These are phyloP conservation scores for Lampris incognitus DNA, from an alignment of 2,113 vertebrate species.

Conservation along the genomic window DNA sequence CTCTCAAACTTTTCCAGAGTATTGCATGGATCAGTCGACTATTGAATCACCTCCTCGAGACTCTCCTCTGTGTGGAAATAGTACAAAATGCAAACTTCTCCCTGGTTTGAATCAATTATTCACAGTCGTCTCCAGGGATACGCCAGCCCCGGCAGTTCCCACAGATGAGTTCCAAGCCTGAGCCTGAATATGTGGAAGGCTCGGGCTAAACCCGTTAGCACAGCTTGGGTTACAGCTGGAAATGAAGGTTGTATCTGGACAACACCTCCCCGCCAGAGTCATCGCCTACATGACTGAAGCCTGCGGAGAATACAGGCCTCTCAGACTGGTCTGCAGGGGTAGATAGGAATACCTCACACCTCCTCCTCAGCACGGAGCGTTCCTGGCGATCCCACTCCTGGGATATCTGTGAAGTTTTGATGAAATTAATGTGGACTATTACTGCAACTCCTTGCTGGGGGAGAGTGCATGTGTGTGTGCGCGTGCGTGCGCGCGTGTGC, in stretches of 20 bases:
- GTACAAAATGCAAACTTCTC: conserved; percentile 51
- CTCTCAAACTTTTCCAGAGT: conserved; percentile 63
- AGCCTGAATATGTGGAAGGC: conserved; percentile 14
- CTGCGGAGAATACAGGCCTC: conserved; percentile 41
- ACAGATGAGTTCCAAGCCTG: conserved; percentile 45
- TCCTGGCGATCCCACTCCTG: conserved; percentile 18
- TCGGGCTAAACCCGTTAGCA: conserved; percentile 49
- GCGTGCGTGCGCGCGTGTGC: not conserved
- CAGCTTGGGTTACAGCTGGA: conserved; percentile 38
- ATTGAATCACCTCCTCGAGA: conserved; percentile 67
- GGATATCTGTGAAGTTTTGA: conserved; percentile 42
- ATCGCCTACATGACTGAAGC: conserved; percentile 41
- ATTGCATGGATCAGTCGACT: conserved; percentile 58
- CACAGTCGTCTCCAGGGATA: conserved; percentile 67
- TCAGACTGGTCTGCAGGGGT: conserved; percentile 49
- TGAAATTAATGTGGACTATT: not conserved
- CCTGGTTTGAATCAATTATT: conserved; percentile 76
- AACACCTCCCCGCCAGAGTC: not conserved
- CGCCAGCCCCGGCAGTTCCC: conserved; percentile 50
- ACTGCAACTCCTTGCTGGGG: not conserved
- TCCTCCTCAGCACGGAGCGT: conserved; percentile 14
- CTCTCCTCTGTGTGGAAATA: conserved; percentile 65
- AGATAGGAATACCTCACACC: conserved; percentile 61
- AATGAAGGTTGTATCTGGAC: conserved; percentile 35
- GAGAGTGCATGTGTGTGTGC: not conserved